phyloP scores from a whole-genome alignment of 2,797 vertebrate genomes.

The Clarias fuscus region DNA sequence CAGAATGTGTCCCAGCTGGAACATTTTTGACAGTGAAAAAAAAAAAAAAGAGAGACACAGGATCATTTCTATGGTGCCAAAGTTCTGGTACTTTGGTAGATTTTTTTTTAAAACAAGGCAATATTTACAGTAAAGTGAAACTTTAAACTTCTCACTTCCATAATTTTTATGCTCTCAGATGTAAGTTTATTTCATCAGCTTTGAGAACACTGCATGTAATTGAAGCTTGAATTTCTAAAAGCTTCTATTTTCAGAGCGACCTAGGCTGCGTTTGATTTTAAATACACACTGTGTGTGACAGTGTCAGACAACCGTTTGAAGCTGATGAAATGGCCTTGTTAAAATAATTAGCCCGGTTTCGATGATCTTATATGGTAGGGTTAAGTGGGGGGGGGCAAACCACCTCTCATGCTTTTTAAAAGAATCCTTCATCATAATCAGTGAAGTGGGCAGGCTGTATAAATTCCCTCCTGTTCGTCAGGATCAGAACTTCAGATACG shows the following conservation, averaged over 20 bases:
- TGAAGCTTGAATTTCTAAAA: neutral
- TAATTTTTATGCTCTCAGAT: neutral
- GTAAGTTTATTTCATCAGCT: neutral
- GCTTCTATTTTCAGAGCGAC: neutral
- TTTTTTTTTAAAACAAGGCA: no score
- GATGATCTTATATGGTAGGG: conserved; percentile 9
- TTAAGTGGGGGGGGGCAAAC: conserved; percentile 7
- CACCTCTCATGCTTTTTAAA: conserved; percentile 8
- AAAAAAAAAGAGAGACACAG: neutral
- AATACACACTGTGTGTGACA: neutral
- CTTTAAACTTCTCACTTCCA: neutral
- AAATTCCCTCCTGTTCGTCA: conserved; percentile 20
- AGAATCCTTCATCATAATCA: conserved; percentile 31
- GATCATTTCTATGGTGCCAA: neutral
- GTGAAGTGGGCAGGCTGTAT: conserved; percentile 7
- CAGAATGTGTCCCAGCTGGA: neutral
- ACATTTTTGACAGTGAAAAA: neutral
- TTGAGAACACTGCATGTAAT: neutral
- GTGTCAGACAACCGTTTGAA: conserved; percentile 11
- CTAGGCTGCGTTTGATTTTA: neutral
- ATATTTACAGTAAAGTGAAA: neutral
- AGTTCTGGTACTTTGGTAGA: neutral
- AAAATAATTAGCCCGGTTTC: conserved; percentile 13
- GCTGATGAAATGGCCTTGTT: conserved; percentile 23
- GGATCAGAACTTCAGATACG: conserved; percentile 19